These are phyloP conservation scores for Eumeta japonica DNA, from an alignment of 1,140 invertebrate genomes.

Conservation along the genomic window DNA sequence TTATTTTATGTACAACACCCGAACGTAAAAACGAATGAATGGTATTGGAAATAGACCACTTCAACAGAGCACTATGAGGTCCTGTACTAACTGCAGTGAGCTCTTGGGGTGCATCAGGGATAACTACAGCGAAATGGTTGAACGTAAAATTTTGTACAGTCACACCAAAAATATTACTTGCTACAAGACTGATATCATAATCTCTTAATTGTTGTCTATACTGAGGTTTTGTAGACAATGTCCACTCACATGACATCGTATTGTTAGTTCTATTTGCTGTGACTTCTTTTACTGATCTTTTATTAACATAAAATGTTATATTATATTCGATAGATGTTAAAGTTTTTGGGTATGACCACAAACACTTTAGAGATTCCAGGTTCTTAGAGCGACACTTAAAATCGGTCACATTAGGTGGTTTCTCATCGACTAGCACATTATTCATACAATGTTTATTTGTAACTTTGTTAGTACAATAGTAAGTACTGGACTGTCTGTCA, in stretches of 20 bases:
- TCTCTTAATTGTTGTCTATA: conserved; percentile 62
- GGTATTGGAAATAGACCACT: conserved; percentile 61
- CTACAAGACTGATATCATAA: conserved; percentile 59
- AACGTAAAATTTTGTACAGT: conserved; percentile 52
- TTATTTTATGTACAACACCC: conserved; percentile 61
- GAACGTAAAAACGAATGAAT: conserved; percentile 59
- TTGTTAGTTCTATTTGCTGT: conserved; percentile 34
- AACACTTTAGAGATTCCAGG: conserved; percentile 65
- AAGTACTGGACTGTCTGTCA: conserved; percentile 23
- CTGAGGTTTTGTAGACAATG: conserved; percentile 56
- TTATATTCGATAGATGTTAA: conserved; percentile 58
- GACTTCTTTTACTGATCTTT: conserved; percentile 24
- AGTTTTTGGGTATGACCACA: conserved; percentile 60
- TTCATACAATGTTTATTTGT: conserved; percentile 28
- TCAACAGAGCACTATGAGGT: conserved; percentile 57
- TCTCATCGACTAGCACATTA: conserved; percentile 33
- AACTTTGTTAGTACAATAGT: conserved; percentile 34
- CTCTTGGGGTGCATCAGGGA: conserved; percentile 60
- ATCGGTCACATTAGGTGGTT: conserved; percentile 58
- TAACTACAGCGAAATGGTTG: conserved; percentile 64
- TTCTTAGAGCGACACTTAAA: conserved; percentile 68
- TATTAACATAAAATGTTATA: conserved; percentile 54
- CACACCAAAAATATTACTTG: conserved; percentile 59
- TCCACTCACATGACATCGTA: conserved; percentile 52
- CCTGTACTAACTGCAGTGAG: conserved; percentile 59